Percentiles rank a stretch among this genome's conserved stretches.
phyloP scores from a whole-genome alignment of 2,113 vertebrate genomes.

The Nanorana parkeri region DNA sequence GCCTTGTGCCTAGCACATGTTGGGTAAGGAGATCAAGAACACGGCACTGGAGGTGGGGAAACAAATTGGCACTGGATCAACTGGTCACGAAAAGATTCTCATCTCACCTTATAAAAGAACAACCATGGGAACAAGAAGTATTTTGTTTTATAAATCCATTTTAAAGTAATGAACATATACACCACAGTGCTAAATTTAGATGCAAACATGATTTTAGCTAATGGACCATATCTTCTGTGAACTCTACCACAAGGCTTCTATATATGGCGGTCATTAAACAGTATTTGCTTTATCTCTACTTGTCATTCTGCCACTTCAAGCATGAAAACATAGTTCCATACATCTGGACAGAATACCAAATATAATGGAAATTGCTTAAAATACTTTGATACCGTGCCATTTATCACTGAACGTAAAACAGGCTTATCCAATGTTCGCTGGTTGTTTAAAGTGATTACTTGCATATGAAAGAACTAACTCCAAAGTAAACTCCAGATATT shows the following conservation, averaged over 20 bases:
- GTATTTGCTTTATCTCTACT: constrained; percentile 19
- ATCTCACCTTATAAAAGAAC: no score
- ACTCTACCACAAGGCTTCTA: not conserved
- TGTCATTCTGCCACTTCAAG: constrained; percentile 14
- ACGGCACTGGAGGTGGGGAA: no score
- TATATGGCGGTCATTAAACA: not conserved
- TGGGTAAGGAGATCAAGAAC: no score
- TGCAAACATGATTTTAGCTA: no score
- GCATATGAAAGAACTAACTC: not conserved
- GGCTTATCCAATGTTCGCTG: not conserved
- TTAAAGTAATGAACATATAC: no score
- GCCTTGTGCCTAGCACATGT: no score
- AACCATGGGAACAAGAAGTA: no score
- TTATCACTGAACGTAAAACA: constrained; percentile 20
- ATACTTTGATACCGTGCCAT: not conserved
- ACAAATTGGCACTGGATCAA: no score
- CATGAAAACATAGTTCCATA: not conserved
- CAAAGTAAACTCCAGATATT: not conserved
- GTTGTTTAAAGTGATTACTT: not conserved
- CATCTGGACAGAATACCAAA: not conserved
- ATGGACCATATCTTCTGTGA: constrained; percentile 3
- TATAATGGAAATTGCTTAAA: constrained; percentile 10
- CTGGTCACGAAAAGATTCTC: no score
- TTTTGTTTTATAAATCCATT: no score
- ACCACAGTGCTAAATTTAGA: no score